phyloP scores from a whole-genome alignment of 2,888 invertebrate species.

The Pasiphila rectangulata region DNA sequence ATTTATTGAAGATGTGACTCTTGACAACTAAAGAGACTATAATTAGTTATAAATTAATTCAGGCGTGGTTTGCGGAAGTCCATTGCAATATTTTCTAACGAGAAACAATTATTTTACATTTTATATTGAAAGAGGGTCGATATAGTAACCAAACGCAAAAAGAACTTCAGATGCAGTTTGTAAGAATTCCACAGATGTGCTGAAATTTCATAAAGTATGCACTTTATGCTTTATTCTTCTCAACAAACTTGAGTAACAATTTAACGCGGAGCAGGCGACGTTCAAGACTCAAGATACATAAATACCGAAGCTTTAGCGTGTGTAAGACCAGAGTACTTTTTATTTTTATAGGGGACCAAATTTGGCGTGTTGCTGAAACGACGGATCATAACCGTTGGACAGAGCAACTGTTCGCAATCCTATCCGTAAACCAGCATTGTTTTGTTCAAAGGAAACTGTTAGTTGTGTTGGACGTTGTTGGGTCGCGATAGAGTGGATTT shows the following conservation, averaged over 20 bases:
- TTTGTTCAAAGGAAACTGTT: constrained; percentile 43
- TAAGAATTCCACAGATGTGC: neutral
- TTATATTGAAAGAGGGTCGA: no score
- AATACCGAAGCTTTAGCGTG: constrained; percentile 56
- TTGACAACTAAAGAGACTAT: no score
- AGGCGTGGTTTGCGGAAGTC: no score
- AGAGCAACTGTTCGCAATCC: constrained; percentile 71
- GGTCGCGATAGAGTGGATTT: constrained; percentile 37
- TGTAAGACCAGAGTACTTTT: constrained; percentile 65
- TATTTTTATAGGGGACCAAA: constrained; percentile 74
- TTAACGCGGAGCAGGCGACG: constrained; percentile 31
- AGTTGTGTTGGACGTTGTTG: constrained; percentile 42
- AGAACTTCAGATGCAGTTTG: neutral
- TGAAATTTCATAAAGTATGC: constrained; percentile 4
- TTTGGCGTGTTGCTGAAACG: constrained; percentile 73
- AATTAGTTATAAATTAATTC: no score
- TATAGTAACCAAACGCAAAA: neutral
- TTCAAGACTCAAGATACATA: constrained; percentile 42
- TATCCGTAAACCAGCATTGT: constrained; percentile 60
- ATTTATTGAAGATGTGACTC: no score
- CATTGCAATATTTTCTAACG: no score
- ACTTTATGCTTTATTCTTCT: constrained; percentile 19
- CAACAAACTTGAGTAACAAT: constrained; percentile 25
- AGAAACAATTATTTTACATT: no score
- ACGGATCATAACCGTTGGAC: constrained; percentile 74